These are phyloP conservation scores for Aselliscus stoliczkanus DNA, from an alignment of 2,797 vertebrate genomes.

Conservation along the genomic window DNA sequence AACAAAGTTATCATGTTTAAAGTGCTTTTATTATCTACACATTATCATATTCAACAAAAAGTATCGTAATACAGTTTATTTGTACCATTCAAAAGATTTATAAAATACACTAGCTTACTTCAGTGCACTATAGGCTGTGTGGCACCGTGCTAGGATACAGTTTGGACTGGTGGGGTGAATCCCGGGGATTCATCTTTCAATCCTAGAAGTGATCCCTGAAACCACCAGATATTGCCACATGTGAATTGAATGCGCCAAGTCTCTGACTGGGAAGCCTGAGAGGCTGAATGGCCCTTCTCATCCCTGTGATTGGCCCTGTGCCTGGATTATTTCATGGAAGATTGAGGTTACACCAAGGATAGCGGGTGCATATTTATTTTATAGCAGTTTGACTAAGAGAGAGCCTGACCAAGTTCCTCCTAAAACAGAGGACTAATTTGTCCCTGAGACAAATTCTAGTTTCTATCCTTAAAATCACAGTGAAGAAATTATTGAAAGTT, in stretches of 20 bases:
- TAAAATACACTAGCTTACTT: background rate
- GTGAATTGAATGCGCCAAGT: background rate
- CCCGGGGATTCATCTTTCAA: background rate
- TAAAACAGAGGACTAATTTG: background rate
- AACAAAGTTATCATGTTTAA: background rate
- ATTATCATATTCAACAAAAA: background rate
- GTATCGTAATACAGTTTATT: background rate
- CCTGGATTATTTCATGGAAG: background rate
- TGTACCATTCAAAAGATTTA: background rate
- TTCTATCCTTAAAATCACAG: background rate
- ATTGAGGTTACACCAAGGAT: background rate
- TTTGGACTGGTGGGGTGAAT: background rate
- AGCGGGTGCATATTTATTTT: background rate
- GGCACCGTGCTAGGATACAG: background rate
- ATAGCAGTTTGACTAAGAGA: background rate
- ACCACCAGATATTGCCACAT: background rate
- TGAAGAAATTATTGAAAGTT: background rate
- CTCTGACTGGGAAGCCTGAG: background rate
- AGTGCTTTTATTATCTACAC: background rate
- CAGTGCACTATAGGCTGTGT: background rate
- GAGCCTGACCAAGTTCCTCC: background rate
- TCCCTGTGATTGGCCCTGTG: rapidly evolving
- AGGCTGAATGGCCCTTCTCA: background rate
- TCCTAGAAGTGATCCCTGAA: background rate
- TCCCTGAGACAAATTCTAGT: background rate